Percentiles rank a stretch among this genome's conserved stretches.
Conservation (phyloP, 2,888 invertebrate genomes). For the Galeopsomyia nigrocyanea region DNA sequence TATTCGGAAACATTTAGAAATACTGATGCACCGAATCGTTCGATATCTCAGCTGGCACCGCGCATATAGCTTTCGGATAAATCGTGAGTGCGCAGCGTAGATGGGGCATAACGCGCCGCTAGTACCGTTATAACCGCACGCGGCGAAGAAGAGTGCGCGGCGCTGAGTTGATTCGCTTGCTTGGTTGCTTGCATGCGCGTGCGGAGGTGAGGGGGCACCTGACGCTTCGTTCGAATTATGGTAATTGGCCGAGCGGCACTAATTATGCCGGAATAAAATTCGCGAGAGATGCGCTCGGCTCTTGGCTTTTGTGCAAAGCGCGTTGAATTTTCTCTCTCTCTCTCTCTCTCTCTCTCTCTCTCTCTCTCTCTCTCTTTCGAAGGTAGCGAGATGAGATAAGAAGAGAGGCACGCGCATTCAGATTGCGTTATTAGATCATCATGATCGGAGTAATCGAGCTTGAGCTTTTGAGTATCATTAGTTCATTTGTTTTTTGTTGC, state of each 20-base stretch:
- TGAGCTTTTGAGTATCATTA: neutral
- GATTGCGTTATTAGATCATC: neutral
- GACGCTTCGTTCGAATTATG: constrained; percentile 42
- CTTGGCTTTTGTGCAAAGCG: neutral
- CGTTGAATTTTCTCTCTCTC: neutral
- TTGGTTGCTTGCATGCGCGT: neutral
- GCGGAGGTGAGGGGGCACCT: constrained; percentile 39
- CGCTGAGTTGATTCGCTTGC: neutral
- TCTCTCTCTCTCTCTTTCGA: too few species aligned
- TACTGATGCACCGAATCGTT: constrained; percentile 5
- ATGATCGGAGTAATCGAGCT: neutral
- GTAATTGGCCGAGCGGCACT: constrained; percentile 40
- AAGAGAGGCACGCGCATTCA: neutral
- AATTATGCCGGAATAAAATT: constrained; percentile 31
- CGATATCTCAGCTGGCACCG: neutral
- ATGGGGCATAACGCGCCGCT: constrained; percentile 19
- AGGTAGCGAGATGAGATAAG: neutral
- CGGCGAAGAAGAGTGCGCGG: neutral
- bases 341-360: too few species aligned
- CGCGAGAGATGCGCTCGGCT: neutral
- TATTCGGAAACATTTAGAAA: too few species aligned
- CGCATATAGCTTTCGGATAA: neutral
- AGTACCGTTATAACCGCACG: constrained; percentile 31
- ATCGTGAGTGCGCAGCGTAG: neutral
- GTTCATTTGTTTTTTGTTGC: constrained; percentile 15